Evolutionary conservation across 2,797 vertebrate species (phyloP).

Genomic region (Cryptoblepharus egeriae): DNA sequence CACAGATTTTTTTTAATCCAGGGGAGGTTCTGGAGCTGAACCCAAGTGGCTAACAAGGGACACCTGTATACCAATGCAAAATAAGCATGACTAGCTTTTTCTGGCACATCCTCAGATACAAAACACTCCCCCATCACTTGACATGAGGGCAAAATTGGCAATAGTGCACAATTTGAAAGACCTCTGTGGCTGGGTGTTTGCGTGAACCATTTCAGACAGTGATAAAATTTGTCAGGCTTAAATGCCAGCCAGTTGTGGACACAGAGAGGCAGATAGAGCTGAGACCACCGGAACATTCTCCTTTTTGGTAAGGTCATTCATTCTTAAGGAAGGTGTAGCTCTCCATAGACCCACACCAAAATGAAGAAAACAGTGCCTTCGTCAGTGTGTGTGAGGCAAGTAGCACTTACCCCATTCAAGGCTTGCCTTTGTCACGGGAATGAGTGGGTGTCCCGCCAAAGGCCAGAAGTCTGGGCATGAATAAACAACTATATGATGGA

Average conservation of each 20-base stretch:
- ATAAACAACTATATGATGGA: neutral
- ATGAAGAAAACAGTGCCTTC: neutral
- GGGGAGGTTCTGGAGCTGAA: too few relatives aligned
- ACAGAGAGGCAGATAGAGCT: too few relatives aligned
- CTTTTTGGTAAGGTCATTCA: neutral
- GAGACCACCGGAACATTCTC: neutral
- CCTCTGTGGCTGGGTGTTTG: neutral
- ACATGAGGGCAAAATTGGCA: neutral
- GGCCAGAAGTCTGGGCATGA: constrained; percentile 19
- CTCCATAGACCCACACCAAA: neutral
- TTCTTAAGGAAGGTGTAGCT: neutral
- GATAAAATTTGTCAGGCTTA: neutral
- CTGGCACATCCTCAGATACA: neutral
- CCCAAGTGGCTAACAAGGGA: too few relatives aligned
- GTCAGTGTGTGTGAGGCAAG: neutral
- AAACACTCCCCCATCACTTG: too few relatives aligned
- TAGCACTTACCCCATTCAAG: neutral
- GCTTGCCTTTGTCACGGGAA: neutral
- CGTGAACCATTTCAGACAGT: too few relatives aligned
- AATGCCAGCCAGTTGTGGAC: neutral
- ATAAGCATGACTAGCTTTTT: neutral
- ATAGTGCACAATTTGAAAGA: neutral
- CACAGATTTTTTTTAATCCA: too few relatives aligned
- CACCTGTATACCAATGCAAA: neutral
- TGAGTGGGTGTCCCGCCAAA: constrained; percentile 19